Evolutionary conservation across 1,140 invertebrate species (phyloP).

Genomic region (Drosophila navojoa): DNA sequence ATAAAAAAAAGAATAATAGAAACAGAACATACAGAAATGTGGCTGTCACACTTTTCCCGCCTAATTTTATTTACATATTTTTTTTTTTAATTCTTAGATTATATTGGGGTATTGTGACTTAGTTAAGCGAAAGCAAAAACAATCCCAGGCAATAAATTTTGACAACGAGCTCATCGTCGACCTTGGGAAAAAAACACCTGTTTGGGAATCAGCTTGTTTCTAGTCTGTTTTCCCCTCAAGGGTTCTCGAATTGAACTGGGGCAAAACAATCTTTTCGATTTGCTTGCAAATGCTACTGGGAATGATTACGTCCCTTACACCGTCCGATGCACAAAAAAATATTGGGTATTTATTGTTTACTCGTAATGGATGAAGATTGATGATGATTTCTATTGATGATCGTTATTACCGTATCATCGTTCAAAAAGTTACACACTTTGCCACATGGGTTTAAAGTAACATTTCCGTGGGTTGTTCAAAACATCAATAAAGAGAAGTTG

Average conservation of each 20-base stretch:
- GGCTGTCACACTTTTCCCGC: no score
- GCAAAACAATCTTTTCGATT: background rate
- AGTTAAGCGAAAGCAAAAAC: constrained; percentile 18
- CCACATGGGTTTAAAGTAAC: background rate
- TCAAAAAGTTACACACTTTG: background rate
- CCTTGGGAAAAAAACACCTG: background rate
- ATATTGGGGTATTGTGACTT: no score
- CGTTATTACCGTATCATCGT: constrained; percentile 53
- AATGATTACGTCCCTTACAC: no score
- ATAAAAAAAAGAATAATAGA: background rate
- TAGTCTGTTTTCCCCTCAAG: background rate
- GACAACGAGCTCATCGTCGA: background rate
- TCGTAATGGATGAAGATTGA: constrained; percentile 77
- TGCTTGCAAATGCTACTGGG: background rate
- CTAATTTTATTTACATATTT: no score
- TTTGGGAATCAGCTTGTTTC: background rate
- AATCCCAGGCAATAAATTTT: constrained; percentile 26
- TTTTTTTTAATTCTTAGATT: constrained; percentile 8
- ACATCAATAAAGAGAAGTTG: background rate
- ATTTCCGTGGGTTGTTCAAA: background rate
- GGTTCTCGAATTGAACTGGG: background rate
- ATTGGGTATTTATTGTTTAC: constrained; percentile 58
- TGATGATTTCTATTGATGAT: constrained; percentile 60
- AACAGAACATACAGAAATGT: no score
- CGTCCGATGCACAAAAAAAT: constrained; percentile 44